A percentile compares a stretch with the other conserved stretches of the same genome.
These are phyloP conservation scores for Gymnorhina tibicen DNA, from an alignment of 2,113 vertebrate species.

Conservation along the genomic window DNA sequence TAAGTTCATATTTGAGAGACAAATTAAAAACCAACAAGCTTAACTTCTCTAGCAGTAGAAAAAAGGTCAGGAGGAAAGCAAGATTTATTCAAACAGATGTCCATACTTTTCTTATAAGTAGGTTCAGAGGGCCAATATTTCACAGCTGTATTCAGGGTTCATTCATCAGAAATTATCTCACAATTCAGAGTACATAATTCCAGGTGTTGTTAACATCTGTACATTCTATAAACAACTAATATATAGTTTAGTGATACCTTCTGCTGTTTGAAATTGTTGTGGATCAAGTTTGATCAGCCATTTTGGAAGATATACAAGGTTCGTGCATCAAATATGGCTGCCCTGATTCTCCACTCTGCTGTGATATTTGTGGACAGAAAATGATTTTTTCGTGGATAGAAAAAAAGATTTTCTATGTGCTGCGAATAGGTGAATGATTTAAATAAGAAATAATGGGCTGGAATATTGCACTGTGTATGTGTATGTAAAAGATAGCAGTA, in stretches of 20 bases:
- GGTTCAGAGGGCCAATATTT: not conserved
- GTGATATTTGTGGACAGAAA: not conserved
- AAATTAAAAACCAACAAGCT: not conserved
- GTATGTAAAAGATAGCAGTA: not conserved
- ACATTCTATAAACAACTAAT: not conserved
- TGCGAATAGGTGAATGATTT: not conserved
- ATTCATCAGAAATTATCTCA: not conserved
- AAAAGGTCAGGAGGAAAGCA: not conserved
- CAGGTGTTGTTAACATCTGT: not conserved
- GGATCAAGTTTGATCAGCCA: not conserved
- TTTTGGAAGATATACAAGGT: not conserved
- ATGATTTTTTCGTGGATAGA: not conserved
- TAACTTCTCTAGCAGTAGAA: not conserved
- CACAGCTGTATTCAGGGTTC: not conserved
- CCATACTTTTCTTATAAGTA: not conserved
- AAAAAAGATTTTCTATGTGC: not conserved
- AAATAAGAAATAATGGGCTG: not conserved
- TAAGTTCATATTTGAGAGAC: not conserved
- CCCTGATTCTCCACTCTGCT: not conserved
- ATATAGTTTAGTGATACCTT: not conserved
- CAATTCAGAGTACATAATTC: not conserved
- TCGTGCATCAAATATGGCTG: not conserved
- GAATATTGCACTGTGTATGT: not conserved
- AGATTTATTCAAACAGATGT: not conserved
- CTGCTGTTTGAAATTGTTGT: not conserved